Percentiles rank a stretch among this genome's conserved stretches.
Evolutionary conservation across 2,888 invertebrate species (phyloP).

Genomic region (Ophioninae sp.): DNA sequence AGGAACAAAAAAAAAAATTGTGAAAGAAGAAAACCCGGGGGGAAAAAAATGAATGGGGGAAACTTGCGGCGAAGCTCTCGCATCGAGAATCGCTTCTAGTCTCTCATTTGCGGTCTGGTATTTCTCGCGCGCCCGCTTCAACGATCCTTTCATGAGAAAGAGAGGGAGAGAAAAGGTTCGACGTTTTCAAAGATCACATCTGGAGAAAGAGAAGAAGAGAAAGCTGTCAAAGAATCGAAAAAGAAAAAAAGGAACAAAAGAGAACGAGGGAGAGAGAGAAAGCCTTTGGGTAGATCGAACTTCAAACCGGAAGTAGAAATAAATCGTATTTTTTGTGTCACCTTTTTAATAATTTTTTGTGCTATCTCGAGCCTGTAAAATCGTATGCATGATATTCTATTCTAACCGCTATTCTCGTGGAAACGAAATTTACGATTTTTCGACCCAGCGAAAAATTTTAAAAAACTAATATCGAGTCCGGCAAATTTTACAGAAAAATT

Average conservation of each 20-base stretch:
- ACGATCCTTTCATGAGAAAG: slow-evolving; percentile 52
- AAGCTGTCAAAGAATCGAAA: slow-evolving; percentile 20
- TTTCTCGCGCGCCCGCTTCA: slow-evolving; percentile 58
- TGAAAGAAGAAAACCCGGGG: slow-evolving; percentile 20
- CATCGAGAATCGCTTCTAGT: slow-evolving; percentile 57
- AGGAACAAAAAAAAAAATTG: slow-evolving; percentile 32
- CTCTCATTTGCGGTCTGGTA: slow-evolving; percentile 60
- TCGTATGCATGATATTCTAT: no score
- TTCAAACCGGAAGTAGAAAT: slow-evolving; percentile 53
- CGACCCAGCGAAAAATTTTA: no score
- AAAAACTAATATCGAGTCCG: no score
- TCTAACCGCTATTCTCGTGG: no score
- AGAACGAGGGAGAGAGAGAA: slow-evolving; percentile 20
- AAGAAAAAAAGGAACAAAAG: background rate
- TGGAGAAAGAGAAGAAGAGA: slow-evolving; percentile 7
- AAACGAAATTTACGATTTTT: no score
- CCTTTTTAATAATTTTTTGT: no score
- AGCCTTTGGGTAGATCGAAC: slow-evolving; percentile 26
- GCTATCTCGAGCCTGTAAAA: no score
- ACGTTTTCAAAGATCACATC: no score
- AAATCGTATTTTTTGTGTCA: slow-evolving; percentile 1
- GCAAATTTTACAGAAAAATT: no score
- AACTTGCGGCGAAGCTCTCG: slow-evolving; percentile 57
- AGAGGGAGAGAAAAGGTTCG: no score
- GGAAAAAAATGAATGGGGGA: slow-evolving; percentile 50